Base-by-base conservation (phyloP, 2,797 vertebrate genomes). In the Leptoclinus maculatus region DNA sequence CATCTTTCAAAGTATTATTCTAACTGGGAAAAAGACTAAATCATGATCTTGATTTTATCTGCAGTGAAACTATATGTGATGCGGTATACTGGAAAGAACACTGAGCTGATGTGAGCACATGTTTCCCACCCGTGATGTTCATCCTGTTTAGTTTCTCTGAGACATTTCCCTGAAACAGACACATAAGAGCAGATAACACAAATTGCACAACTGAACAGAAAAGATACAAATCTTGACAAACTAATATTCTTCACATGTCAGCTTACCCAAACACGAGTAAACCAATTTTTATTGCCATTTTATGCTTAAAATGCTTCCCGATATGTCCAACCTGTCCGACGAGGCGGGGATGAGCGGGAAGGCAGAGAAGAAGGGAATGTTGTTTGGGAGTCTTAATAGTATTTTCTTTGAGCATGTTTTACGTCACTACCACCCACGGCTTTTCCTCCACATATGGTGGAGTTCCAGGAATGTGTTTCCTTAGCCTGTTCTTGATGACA, bases 361-460 rank as follows among this genome's bases (percentile, higher is more conserved):
- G 84, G 82, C 78, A 83, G 78, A 72, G 62, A 58, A 92, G 87
- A 94, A 84, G 88, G 90, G 90, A 93, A 94, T 94, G 94, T 91
- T 94, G 88, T 94, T 90, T 66, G 79, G 74, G 87, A 87, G 89
- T 88, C 91, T 87, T 92, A 88, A 94, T 94, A 95, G 93, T 90
- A 89, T 79, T 86, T 88, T 93, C 93, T 94, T 92, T 94, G 91
- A 93, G 83, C 2, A 36, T 58, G 83, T 93, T 96, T 95, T 95
- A 96, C 94, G 94, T 95, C 95, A 96, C 92, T 95, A 87, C 95
- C 95, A 95, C 94, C 95, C 95, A 96, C 92, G 29, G 93, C 86
- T 94, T 93, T 94, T 93, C 93, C 93, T 92, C 86, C 83, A 92
- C 93, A 94, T 94, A 89, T 95, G 95, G 92, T 89, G 69, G 58